Evolutionary conservation across 2,888 invertebrate genomes (phyloP).

Genomic region (Uloborus plumipes): DNA sequence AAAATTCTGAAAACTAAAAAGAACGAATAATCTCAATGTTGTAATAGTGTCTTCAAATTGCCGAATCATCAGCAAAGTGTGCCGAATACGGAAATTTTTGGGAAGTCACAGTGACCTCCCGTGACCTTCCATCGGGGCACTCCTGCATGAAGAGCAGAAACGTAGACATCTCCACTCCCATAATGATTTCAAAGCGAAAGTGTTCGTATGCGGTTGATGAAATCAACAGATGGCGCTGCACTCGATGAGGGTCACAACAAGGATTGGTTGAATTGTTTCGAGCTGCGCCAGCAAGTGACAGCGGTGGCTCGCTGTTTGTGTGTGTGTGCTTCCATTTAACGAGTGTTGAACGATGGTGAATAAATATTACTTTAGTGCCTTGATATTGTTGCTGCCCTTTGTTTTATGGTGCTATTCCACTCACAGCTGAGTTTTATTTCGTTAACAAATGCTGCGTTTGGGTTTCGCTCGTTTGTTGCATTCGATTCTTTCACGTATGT

Average conservation of each 20-base stretch:
- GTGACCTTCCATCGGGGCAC: background rate
- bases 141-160: background rate
- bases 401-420: background rate
- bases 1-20: no score
- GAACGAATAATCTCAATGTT: no score
- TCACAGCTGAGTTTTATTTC: no score
- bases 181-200: background rate
- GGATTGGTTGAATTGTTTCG: conserved; percentile 27
- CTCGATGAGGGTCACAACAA: conserved; percentile 40
- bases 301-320: conserved; percentile 1
- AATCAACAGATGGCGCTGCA: conserved; percentile 49
- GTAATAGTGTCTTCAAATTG: no score
- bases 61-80: no score
- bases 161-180: background rate
- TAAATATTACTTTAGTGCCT: conserved; percentile 26
- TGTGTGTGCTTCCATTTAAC: conserved; percentile 19
- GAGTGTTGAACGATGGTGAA: conserved; percentile 5
- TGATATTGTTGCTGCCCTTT: conserved; percentile 9
- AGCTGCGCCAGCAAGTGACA: conserved; percentile 35
- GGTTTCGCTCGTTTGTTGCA: no score
- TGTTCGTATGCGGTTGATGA: background rate
- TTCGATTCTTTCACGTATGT: no score
- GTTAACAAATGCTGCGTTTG: no score
- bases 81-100: background rate
- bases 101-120: background rate